Base-by-base conservation (phyloP, 2,888 invertebrate species). In the Dysmachus trigonus region DNA sequence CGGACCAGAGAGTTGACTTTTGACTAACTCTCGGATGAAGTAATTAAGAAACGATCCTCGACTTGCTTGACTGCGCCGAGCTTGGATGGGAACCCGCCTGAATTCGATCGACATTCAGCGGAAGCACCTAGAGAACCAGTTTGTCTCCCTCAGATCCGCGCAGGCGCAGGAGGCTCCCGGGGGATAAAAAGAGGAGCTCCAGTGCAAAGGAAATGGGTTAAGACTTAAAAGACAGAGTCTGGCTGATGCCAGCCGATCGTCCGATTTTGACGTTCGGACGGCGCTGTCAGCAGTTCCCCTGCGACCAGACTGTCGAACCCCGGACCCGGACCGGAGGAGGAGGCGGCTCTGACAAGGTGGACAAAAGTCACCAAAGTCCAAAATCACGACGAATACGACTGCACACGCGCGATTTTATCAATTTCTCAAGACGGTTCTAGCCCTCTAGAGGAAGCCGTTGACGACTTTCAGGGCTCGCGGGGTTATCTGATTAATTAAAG, bases 331-430 rank as follows among this genome's bases (percentile, higher is more conserved):
- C n/a, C n/a, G n/a, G n/a, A n/a, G n/a, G n/a, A 33, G 81, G 53
- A 81, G 13, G 15, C 18, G 53, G 22, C 18, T 33, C n/a, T 81
- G 62, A 81, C 35, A 31, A 53, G 53, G 81, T 81, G 81, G 62
- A 81, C 81, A 81, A 83, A 83, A 83, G 71, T 83, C 71, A 72
- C 72, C 72, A 72, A 83, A 83, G 83, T 83, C 72, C 83, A 71
- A 82, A 83, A 83, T 83, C 83, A 83, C 83, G 83, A 83, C 83
- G 83, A 83, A 83, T 83, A 31, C 35, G 83, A 83, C 41, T 83
- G 83, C 72, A 53, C 83, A 83, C 38, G 83, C 83, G 72, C 83
- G 83, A 83, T 83, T 82, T 82, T 82, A 62, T 62, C 62, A 33
- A 53, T 62, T 62, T 62, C 47, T 62, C 30, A 53, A 30, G 81